Conservation (phyloP, 1,140 invertebrate species). For the Cyclargus thomasi region DNA sequence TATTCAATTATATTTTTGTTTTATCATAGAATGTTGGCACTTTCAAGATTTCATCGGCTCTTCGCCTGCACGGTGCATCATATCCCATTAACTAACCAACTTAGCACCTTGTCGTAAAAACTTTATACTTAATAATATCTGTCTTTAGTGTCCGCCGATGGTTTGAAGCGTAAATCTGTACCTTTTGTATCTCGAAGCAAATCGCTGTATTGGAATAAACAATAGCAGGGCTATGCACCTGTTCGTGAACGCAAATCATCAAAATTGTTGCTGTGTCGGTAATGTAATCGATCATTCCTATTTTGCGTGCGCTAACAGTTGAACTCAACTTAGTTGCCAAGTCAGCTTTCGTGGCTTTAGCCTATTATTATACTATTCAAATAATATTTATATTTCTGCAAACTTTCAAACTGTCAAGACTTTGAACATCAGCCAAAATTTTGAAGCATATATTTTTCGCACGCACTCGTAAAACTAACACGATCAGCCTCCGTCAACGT, state of each 20-base stretch:
- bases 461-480: constrained; percentile 16
- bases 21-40: constrained; percentile 24
- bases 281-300: background rate
- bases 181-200: background rate
- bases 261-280: background rate
- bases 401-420: constrained; percentile 19
- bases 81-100: constrained; percentile 34
- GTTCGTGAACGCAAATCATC: background rate
- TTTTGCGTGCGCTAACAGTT: background rate
- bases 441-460: constrained; percentile 18
- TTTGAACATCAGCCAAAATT: constrained; percentile 20
- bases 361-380: background rate
- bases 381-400: constrained; percentile 16
- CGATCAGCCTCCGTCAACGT: constrained; percentile 14
- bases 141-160: no score
- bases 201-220: background rate
- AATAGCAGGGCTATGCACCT: background rate
- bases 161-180: no score
- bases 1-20: background rate
- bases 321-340: constrained; percentile 12
- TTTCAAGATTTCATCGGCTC: constrained; percentile 45
- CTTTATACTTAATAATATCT: background rate
- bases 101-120: constrained; percentile 22
- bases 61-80: constrained; percentile 29
- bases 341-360: constrained; percentile 2